phyloP scores from a whole-genome alignment of 2,888 invertebrate genomes.

The Ernsta delagoae region DNA sequence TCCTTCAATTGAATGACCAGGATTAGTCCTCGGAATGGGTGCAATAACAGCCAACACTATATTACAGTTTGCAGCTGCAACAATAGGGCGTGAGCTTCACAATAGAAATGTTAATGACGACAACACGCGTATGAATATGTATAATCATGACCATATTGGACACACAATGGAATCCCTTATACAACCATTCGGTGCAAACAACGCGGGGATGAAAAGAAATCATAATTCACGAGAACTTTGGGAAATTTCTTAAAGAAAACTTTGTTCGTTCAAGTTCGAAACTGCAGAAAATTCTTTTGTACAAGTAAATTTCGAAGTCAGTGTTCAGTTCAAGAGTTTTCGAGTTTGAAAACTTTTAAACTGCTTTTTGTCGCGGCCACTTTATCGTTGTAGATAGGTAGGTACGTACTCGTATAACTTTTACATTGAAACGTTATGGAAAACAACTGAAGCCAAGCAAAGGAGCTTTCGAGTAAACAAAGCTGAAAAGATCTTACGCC shows the following conservation, averaged over 20 bases:
- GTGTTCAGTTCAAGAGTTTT: conserved; percentile 36
- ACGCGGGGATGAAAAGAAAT: conserved; percentile 24
- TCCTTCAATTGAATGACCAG: conserved; percentile 37
- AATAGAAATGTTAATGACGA: conserved; percentile 23
- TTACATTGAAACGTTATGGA: conserved; percentile 14
- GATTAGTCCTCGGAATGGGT: conserved; percentile 24
- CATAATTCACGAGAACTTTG: conserved; percentile 34
- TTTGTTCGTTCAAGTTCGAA: conserved; percentile 27
- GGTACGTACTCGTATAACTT: conserved; percentile 16
- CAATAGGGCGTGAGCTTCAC: conserved; percentile 24
- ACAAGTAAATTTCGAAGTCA: conserved; percentile 38
- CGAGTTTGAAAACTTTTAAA: conserved; percentile 35
- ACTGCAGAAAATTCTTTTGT: conserved; percentile 38
- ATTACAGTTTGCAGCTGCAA: conserved; percentile 8
- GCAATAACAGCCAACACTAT: conserved; percentile 12
- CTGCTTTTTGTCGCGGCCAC: conserved; percentile 37
- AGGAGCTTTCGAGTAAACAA: conserved; percentile 8
- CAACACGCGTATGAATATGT: conserved; percentile 2
- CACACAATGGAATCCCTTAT: conserved; percentile 9
- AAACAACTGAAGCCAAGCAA: conserved; percentile 11
- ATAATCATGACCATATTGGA: conserved; percentile 9
- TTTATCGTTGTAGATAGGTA: conserved; percentile 21
- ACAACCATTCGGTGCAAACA: conserved; percentile 14
- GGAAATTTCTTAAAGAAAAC: conserved; percentile 24
- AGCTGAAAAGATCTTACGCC: neutral